These are phyloP conservation scores for Melipona quadrifasciata DNA, from an alignment of 1,140 invertebrate genomes.

Conservation along the genomic window DNA sequence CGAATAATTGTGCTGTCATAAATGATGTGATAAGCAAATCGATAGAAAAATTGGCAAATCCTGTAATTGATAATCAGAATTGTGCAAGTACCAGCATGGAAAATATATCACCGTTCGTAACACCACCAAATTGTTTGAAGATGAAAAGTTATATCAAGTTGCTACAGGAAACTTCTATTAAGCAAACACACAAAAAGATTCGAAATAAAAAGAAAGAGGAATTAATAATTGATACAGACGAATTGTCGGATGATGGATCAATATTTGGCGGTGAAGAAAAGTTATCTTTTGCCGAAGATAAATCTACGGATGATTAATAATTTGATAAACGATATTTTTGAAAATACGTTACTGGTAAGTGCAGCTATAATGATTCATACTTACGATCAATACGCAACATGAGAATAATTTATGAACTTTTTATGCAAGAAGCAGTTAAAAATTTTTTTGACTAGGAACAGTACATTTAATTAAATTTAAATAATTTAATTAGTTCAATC, in stretches of 20 bases:
- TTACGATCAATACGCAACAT: neutral
- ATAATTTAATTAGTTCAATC: neutral
- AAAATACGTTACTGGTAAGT: neutral
- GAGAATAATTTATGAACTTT: neutral
- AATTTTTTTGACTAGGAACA: neutral
- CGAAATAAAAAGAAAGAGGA: slow-evolving; percentile 64
- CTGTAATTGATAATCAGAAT: neutral
- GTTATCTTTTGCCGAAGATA: slow-evolving; percentile 9
- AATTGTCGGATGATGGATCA: slow-evolving; percentile 76
- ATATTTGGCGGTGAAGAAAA: slow-evolving; percentile 72
- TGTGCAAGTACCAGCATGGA: neutral
- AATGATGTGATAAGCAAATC: neutral
- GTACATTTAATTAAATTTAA: neutral
- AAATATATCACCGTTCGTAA: slow-evolving; percentile 42
- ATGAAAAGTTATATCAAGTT: slow-evolving; percentile 62
- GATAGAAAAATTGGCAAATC: slow-evolving; percentile 63
- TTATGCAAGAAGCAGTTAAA: neutral
- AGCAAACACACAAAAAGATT: slow-evolving; percentile 73
- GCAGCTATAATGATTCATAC: neutral
- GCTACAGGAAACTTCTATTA: slow-evolving; percentile 74
- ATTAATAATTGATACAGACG: slow-evolving; percentile 16
- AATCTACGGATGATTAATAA: neutral
- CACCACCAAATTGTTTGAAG: slow-evolving; percentile 73
- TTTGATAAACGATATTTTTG: neutral
- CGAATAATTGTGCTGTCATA: neutral